phyloP scores from a whole-genome alignment of 1,140 invertebrate species.

The Vanessa tameamea region DNA sequence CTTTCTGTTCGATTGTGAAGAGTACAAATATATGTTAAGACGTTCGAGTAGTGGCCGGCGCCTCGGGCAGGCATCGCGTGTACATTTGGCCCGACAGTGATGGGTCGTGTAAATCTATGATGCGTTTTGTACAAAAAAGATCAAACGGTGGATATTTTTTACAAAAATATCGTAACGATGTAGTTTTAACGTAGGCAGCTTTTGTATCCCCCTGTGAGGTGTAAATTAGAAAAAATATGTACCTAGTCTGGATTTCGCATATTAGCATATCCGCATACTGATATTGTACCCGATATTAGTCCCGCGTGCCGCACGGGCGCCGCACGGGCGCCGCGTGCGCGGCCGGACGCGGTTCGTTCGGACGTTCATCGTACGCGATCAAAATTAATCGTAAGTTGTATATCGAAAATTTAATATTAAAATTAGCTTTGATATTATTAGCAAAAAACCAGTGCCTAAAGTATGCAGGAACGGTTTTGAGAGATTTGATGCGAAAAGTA shows the following conservation, averaged over 20 bases:
- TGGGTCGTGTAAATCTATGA: slow-evolving; percentile 50
- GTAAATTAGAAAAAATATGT: slow-evolving; percentile 36
- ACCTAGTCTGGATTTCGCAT: slow-evolving; percentile 64
- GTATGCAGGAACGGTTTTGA: slow-evolving; percentile 53
- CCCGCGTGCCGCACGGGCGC: slow-evolving; percentile 34
- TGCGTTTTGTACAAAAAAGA: slow-evolving; percentile 72
- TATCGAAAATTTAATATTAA: slow-evolving; percentile 62
- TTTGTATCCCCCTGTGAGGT: slow-evolving; percentile 65
- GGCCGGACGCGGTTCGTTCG: background rate
- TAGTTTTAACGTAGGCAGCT: slow-evolving; percentile 57
- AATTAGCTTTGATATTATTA: slow-evolving; percentile 77
- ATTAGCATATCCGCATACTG: slow-evolving; percentile 53
- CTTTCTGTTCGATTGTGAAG: slow-evolving; percentile 65
- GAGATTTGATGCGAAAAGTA: slow-evolving; percentile 48
- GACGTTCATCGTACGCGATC: slow-evolving; percentile 26
- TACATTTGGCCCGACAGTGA: slow-evolving; percentile 51
- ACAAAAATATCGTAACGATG: slow-evolving; percentile 53
- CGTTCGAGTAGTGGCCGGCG: slow-evolving; percentile 40
- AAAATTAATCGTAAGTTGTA: slow-evolving; percentile 61
- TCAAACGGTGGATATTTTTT: slow-evolving; percentile 70
- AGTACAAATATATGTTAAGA: slow-evolving; percentile 74
- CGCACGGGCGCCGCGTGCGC: background rate
- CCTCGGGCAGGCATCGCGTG: slow-evolving; percentile 40
- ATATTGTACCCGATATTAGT: slow-evolving; percentile 67
- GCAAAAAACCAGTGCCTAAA: slow-evolving; percentile 71